Percentiles rank a stretch among this genome's conserved stretches.
Conservation (phyloP, 1,140 invertebrate species). For the Lordiphosa mommai region DNA sequence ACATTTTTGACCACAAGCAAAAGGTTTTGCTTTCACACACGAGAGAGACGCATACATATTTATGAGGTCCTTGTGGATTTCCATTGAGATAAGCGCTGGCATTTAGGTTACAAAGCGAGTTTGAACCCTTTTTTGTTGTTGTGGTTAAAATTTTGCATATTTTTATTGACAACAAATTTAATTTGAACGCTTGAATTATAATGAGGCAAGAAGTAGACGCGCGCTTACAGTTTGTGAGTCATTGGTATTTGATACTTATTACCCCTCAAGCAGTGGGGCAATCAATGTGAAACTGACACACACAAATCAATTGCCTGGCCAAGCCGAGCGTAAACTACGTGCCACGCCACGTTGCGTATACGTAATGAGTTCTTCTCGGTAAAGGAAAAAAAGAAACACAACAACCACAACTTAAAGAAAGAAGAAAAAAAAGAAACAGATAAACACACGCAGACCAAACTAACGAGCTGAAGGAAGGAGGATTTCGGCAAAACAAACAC, state of each 20-base stretch:
- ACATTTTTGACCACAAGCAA: constrained; percentile 60
- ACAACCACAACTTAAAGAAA: constrained; percentile 22
- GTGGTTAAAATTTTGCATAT: constrained; percentile 27
- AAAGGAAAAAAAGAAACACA: constrained; percentile 44
- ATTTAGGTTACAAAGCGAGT: constrained; percentile 45
- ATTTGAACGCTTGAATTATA: constrained; percentile 52
- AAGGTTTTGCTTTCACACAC: constrained; percentile 39
- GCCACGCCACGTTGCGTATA: constrained; percentile 63
- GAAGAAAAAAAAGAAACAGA: not conserved
- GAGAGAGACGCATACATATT: constrained; percentile 48
- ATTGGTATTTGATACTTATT: constrained; percentile 16
- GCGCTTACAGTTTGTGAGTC: constrained; percentile 20
- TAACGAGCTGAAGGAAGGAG: constrained; percentile 1
- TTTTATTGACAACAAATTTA: constrained; percentile 54
- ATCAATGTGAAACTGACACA: constrained; percentile 20
- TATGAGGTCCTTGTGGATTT: constrained; percentile 72
- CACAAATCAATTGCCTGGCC: constrained; percentile 61
- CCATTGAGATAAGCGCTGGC: constrained; percentile 66
- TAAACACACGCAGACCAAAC: not conserved
- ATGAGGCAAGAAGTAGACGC: constrained; percentile 7
- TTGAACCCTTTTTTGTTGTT: constrained; percentile 29
- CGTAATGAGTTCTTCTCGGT: constrained; percentile 58
- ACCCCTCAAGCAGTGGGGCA: constrained; percentile 27
- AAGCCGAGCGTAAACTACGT: constrained; percentile 61
- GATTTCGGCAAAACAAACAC: constrained; percentile 44